Evolutionary conservation across 2,113 vertebrate species (phyloP), one percentile per base, ranked within the genome.

Genomic region (Gnathonemus longibarbis): DNA sequence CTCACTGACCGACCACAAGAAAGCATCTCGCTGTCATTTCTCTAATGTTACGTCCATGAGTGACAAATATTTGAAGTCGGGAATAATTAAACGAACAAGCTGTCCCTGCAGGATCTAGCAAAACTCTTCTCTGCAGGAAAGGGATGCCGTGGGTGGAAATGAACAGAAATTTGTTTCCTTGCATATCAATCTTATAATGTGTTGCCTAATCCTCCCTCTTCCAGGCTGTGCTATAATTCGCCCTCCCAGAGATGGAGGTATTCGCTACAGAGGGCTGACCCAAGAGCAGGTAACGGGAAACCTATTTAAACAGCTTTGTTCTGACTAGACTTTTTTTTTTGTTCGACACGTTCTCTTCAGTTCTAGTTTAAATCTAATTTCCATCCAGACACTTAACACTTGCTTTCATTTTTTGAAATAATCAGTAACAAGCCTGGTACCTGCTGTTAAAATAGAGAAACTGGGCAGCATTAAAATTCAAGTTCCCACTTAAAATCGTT

Each of bases 251-350:
- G 97, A 98, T 45, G 98, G 98, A 39, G 98, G 98, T 27, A 99
- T 99, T 93, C 97, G 98, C 17, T 99, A 99, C 94, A 94, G 97
- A 92, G 98, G 98, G n/a, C 94, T 99, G 93, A 98, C 98, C 52
- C 97, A 98, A 17, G 97, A 98, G 90, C 97, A 96, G 95, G 96
- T 95, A 93, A 66, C 49, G 27, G 62, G 58, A 45, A 85, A 83
- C 35, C 31, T 42, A 2, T 53, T 89, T 45, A 53, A 56, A 39
- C 39, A 53, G 10, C 27, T 84, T 42, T 31, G 49, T 19, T 53
- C 48, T 87, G n/a, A 53, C 85, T 35, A 1, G 9, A 53, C 49
- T 27, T 87, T 31, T 19, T 19, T 21, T 50, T 56, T 11, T 39
- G 50, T 87, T 48, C 45, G 42, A 39, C 85, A 27, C 17, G 7